phyloP scores from a whole-genome alignment of 2,797 vertebrate genomes.

The Micropoecilia bifurca region DNA sequence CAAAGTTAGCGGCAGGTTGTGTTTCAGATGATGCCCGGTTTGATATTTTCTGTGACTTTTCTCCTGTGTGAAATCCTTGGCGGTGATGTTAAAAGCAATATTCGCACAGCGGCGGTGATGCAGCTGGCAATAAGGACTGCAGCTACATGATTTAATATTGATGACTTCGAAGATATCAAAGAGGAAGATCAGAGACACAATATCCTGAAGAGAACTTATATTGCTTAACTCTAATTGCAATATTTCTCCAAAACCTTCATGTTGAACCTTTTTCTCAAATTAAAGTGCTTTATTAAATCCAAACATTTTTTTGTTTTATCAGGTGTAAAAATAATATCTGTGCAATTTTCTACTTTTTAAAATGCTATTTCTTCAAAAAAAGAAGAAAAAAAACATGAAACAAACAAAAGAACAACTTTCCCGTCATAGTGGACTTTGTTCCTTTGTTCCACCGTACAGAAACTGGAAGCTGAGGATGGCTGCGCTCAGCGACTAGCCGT shows the following conservation, averaged over 20 bases:
- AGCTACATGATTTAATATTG: constrained; percentile 77
- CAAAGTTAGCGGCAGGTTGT: constrained; percentile 50
- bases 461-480: not conserved
- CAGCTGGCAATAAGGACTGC: constrained; percentile 73
- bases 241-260: constrained; percentile 31
- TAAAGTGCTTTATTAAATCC: constrained; percentile 62
- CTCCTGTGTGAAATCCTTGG: constrained; percentile 39
- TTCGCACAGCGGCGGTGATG: constrained; percentile 28
- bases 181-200: constrained; percentile 68
- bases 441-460: not conserved
- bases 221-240: constrained; percentile 66
- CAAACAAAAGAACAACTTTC: not conserved
- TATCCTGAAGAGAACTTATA: constrained; percentile 71
- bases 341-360: not conserved
- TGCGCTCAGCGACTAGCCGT: constrained; percentile 31
- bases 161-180: constrained; percentile 79
- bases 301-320: constrained; percentile 41
- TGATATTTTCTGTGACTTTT: constrained; percentile 56
- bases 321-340: constrained; percentile 24
- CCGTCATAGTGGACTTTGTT: not conserved
- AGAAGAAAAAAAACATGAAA: too few relatives aligned
- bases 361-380: not conserved
- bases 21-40: constrained; percentile 32
- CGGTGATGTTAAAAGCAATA: constrained; percentile 9
- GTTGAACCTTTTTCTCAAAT: constrained; percentile 33